Percentiles rank a stretch among this genome's conserved stretches.
phyloP scores from a whole-genome alignment of 1,140 invertebrate genomes.

The Neotoxoptera formosana region DNA sequence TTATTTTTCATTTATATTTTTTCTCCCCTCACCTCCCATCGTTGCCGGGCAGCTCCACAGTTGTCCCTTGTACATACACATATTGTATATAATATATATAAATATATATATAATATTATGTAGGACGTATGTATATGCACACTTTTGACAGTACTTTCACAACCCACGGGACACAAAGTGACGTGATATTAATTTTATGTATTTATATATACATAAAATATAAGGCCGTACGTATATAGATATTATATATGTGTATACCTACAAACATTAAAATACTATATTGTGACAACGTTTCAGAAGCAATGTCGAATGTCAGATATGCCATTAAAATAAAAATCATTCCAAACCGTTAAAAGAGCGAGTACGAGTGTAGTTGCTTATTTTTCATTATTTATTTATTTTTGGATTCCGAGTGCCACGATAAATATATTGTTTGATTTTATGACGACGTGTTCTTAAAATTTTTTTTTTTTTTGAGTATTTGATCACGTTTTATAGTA shows the following conservation, averaged over 20 bases:
- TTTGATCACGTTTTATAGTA: neutral
- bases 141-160: neutral
- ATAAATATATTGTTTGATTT: neutral
- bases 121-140: neutral
- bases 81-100: too few relatives aligned
- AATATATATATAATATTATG: neutral
- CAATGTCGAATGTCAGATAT: neutral
- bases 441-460: neutral
- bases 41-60: neutral
- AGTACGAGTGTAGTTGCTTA: neutral
- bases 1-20: neutral
- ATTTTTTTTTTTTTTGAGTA: neutral
- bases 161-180: neutral
- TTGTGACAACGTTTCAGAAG: neutral
- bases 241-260: neutral
- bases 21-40: too few relatives aligned
- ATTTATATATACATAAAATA: neutral
- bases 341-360: neutral
- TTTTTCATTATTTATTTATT: neutral
- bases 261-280: neutral
- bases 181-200: neutral
- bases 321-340: constrained; percentile 5
- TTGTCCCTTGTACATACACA: neutral
- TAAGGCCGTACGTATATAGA: neutral
- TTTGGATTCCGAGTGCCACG: neutral